These are phyloP conservation scores for Ormia ochracea DNA, from an alignment of 2,888 invertebrate genomes.

Conservation along the genomic window DNA sequence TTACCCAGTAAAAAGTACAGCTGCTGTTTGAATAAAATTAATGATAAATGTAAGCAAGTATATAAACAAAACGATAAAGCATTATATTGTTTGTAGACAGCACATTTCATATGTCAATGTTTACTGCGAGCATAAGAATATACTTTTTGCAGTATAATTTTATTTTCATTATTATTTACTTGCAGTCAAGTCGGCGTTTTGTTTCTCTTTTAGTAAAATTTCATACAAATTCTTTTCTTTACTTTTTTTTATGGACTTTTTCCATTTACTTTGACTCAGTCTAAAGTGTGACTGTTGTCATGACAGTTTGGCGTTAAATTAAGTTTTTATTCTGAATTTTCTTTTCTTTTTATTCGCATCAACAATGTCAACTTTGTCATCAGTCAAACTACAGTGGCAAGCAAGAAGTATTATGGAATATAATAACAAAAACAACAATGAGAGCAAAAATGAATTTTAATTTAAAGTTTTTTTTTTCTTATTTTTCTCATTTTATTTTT, in stretches of 20 bases:
- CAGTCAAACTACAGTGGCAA: slow-evolving; percentile 43
- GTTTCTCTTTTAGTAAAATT: neutral
- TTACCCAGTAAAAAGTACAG: neutral
- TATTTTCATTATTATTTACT: slow-evolving; percentile 20
- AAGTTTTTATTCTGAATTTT: slow-evolving; percentile 34
- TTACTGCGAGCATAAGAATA: slow-evolving; percentile 20
- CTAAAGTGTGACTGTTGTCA: slow-evolving; percentile 53
- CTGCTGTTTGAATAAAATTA: slow-evolving; percentile 23
- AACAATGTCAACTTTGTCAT: slow-evolving; percentile 48
- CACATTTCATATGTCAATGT: slow-evolving; percentile 24
- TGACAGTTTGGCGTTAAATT: slow-evolving; percentile 64
- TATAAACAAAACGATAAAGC: neutral
- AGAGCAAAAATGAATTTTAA: slow-evolving; percentile 63
- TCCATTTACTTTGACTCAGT: neutral
- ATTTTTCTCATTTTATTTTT: slow-evolving; percentile 19
- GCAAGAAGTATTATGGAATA: slow-evolving; percentile 11
- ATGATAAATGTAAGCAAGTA: neutral
- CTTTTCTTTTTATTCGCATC: neutral
- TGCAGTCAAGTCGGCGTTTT: neutral
- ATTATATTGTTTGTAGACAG: neutral
- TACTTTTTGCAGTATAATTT: slow-evolving; percentile 7
- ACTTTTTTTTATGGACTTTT: neutral
- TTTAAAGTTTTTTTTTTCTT: slow-evolving; percentile 57
- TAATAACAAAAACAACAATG: slow-evolving; percentile 29
- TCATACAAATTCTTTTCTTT: neutral